Evolutionary conservation across 2,113 vertebrate genomes (phyloP).

Genomic region (Dasyprocta punctata): DNA sequence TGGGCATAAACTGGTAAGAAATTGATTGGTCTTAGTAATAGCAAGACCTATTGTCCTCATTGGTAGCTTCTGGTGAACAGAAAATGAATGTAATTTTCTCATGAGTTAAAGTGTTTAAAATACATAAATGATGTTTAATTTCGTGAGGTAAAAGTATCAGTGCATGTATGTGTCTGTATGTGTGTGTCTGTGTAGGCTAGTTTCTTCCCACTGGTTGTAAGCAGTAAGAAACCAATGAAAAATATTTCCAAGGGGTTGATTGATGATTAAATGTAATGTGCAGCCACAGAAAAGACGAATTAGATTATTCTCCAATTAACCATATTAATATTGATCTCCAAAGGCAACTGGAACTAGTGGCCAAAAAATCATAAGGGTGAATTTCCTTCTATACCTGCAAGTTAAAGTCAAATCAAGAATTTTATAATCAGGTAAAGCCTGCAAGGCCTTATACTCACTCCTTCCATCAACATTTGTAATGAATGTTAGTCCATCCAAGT

Average conservation of each 20-base stretch:
- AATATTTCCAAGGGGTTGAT: not conserved
- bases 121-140: not conserved
- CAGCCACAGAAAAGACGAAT: not conserved
- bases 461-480: not conserved
- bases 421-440: conserved; percentile 15
- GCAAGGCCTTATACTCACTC: not conserved
- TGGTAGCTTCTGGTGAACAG: not conserved
- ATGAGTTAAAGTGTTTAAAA: conserved; percentile 19
- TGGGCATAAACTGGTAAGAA: not conserved
- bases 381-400: not conserved
- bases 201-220: not conserved
- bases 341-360: not conserved
- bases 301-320: too few species aligned
- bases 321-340: too few species aligned
- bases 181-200: not conserved
- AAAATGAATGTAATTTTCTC: conserved; percentile 21
- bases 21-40: not conserved
- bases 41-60: not conserved
- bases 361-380: not conserved
- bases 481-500: not conserved
- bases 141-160: conserved; percentile 5
- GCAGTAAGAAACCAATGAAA: not conserved
- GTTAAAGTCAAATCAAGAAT: not conserved
- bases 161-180: not conserved
- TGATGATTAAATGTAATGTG: not conserved